A percentile compares a stretch with the other conserved stretches of the same genome.
phyloP scores from a whole-genome alignment of 1,140 invertebrate species.

The Formica exsecta region DNA sequence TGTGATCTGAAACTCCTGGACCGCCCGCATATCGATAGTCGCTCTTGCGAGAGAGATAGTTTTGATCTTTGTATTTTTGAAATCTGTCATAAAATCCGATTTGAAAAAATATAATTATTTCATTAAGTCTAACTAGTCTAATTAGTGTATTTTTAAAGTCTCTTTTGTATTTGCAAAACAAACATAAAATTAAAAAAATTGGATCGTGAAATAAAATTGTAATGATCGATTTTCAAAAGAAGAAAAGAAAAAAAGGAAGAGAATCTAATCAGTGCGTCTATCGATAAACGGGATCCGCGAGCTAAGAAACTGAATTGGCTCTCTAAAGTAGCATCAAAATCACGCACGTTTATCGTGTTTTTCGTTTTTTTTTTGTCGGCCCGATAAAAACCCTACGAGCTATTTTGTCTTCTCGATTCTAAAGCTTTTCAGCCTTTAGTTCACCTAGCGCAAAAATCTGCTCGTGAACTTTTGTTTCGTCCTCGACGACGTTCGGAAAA shows the following conservation, averaged over 20 bases:
- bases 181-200: neutral
- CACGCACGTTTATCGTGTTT: constrained; percentile 69
- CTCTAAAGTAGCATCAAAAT: constrained; percentile 62
- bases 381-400: constrained; percentile 73
- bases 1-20: constrained; percentile 25
- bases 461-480: constrained; percentile 73
- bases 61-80: neutral
- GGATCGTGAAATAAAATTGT: neutral
- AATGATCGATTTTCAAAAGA: neutral
- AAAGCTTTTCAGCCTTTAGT: constrained; percentile 64
- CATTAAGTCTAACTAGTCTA: neutral
- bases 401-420: constrained; percentile 72
- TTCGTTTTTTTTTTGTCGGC: constrained; percentile 39
- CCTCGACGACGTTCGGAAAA: constrained; percentile 71
- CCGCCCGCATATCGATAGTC: constrained; percentile 12
- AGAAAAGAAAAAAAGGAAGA: neutral
- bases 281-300: constrained; percentile 52
- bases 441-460: constrained; percentile 68
- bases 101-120: neutral
- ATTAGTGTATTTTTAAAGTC: neutral
- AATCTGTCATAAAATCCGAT: neutral
- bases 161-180: neutral
- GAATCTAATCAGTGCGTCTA: neutral
- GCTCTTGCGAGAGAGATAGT: neutral
- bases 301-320: constrained; percentile 38